phyloP scores from a whole-genome alignment of 2,888 invertebrate species.

The Taenaris catops region DNA sequence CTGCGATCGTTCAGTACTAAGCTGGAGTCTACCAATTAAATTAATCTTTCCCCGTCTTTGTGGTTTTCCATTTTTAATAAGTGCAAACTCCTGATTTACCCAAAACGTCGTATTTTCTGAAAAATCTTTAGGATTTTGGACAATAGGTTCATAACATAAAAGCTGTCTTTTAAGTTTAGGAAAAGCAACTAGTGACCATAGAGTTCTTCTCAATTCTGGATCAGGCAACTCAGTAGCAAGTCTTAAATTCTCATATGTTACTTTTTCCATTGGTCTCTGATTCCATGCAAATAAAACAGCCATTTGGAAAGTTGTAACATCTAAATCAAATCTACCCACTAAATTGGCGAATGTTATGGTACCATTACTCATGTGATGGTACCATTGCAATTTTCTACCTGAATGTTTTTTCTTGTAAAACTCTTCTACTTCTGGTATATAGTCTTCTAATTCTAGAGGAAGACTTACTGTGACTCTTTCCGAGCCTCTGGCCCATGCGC shows the following conservation, averaged over 20 bases:
- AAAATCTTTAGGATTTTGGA: constrained; percentile 96
- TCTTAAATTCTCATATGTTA: constrained; percentile 97
- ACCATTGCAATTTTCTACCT: constrained; percentile 98
- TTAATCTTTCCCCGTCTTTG: constrained; percentile 98
- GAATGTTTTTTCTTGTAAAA: constrained; percentile 99
- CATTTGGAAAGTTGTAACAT: constrained; percentile 99
- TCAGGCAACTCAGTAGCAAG: constrained; percentile 98
- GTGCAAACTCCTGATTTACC: constrained; percentile 98
- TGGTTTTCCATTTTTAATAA: constrained; percentile 95
- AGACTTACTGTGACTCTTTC: constrained; percentile 97
- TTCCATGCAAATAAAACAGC: constrained; percentile 99
- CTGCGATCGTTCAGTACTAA: constrained; percentile 96
- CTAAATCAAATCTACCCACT: constrained; percentile 96
- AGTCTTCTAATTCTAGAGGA: constrained; percentile 98
- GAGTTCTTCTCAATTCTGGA: constrained; percentile 94
- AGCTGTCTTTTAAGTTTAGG: constrained; percentile 97
- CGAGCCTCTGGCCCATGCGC: constrained; percentile 98
- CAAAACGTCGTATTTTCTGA: constrained; percentile 95
- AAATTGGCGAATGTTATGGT: constrained; percentile 97
- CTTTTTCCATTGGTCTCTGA: constrained; percentile 94
- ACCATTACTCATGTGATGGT: constrained; percentile 99
- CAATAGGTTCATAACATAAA: constrained; percentile 88
- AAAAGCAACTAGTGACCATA: constrained; percentile 97
- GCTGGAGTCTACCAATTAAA: constrained; percentile 95
- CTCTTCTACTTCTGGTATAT: constrained; percentile 99